These are phyloP conservation scores for Platyura marginata DNA, from an alignment of 1,140 invertebrate genomes.

Conservation along the genomic window DNA sequence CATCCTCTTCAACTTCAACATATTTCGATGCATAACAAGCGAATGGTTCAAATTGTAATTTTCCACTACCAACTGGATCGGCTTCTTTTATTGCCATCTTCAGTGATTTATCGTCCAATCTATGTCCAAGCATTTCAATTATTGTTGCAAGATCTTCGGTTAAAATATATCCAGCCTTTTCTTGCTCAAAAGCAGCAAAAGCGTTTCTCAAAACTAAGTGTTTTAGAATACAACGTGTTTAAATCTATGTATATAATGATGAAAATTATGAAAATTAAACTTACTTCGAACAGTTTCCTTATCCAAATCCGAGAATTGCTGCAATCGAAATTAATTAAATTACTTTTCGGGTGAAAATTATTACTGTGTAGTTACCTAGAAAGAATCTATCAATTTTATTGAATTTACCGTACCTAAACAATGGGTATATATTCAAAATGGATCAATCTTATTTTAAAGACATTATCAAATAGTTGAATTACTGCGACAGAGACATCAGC, in stretches of 20 bases:
- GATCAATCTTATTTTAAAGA: no score
- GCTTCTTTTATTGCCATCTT: constrained; percentile 46
- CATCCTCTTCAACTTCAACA: constrained; percentile 47
- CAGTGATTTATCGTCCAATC: constrained; percentile 43
- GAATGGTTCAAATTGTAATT: constrained; percentile 37
- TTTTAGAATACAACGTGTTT: background rate
- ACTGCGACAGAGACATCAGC: no score
- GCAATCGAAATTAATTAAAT: no score
- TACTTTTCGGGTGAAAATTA: no score
- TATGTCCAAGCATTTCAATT: constrained; percentile 57
- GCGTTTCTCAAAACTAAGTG: constrained; percentile 51
- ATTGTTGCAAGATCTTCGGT: constrained; percentile 56
- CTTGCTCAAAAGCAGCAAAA: constrained; percentile 63
- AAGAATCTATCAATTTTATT: no score
- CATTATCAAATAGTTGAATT: no score
- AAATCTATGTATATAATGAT: background rate
- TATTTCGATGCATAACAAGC: constrained; percentile 36
- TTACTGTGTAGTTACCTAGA: no score
- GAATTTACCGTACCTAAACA: no score
- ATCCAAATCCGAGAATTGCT: background rate
- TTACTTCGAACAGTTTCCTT: constrained; percentile 1
- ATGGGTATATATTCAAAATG: no score
- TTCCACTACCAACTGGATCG: constrained; percentile 37
- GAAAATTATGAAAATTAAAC: constrained; percentile 3
- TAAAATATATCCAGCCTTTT: constrained; percentile 52